Conservation (phyloP, 2,888 invertebrate genomes). For the Torymus auratus region DNA sequence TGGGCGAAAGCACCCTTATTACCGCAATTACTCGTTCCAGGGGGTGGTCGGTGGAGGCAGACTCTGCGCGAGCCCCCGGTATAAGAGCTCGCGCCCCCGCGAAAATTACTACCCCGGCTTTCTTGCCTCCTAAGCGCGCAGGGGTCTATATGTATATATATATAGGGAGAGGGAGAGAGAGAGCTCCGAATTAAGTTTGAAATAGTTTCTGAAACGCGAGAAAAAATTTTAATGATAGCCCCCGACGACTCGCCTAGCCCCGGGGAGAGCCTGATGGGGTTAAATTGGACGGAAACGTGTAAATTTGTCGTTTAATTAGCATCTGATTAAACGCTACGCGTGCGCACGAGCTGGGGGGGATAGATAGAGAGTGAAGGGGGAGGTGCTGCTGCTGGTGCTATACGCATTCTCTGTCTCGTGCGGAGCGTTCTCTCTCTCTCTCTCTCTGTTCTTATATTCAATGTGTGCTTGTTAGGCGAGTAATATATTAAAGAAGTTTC, state of each 20-base stretch:
- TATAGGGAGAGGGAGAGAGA: too few species aligned
- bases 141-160: constrained; percentile 4
- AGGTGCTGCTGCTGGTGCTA: too few species aligned
- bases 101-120: constrained; percentile 58
- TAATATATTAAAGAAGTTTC: too few species aligned
- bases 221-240: constrained; percentile 55
- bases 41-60: neutral
- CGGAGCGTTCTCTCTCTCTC: too few species aligned
- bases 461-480: too few species aligned
- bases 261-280: neutral
- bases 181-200: constrained; percentile 50
- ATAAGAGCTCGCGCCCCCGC: constrained; percentile 42
- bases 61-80: neutral
- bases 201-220: constrained; percentile 48
- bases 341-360: neutral
- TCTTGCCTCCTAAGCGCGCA: constrained; percentile 27
- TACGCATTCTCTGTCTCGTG: too few species aligned
- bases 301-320: constrained; percentile 45
- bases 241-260: neutral
- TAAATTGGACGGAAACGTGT: constrained; percentile 44
- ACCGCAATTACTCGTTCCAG: constrained; percentile 59
- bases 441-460: too few species aligned
- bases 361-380: too few species aligned
- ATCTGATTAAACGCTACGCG: constrained; percentile 33
- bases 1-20: constrained; percentile 58